phyloP scores from a whole-genome alignment of 1,140 invertebrate genomes.

The Anagrus nilaparvatae region DNA sequence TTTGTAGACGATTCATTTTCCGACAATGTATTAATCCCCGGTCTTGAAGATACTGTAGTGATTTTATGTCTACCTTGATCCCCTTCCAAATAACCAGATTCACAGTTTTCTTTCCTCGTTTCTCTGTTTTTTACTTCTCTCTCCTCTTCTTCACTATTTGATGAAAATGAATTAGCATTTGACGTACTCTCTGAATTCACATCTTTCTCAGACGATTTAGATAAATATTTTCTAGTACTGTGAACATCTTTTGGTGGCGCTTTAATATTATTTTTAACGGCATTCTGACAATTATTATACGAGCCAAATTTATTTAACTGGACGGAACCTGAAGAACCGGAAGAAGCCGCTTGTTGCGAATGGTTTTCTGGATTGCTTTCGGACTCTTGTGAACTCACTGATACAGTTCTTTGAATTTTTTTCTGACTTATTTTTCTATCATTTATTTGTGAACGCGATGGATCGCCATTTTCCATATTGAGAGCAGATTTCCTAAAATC shows the following conservation, averaged over 20 bases:
- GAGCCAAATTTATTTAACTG: slow-evolving; percentile 20
- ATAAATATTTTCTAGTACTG: too few relatives aligned
- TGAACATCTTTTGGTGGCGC: too few relatives aligned
- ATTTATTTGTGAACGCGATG: slow-evolving; percentile 26
- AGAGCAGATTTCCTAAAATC: slow-evolving; percentile 66
- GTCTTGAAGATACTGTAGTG: slow-evolving; percentile 37
- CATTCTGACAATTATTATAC: too few relatives aligned
- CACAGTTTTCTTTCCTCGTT: too few relatives aligned
- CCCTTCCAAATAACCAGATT: too few relatives aligned
- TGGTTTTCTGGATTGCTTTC: slow-evolving; percentile 24
- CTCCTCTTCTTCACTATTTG: slow-evolving; percentile 30
- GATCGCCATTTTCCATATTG: slow-evolving; percentile 52
- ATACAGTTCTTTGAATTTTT: slow-evolving; percentile 29
- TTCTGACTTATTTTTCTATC: slow-evolving; percentile 23
- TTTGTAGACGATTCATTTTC: slow-evolving; percentile 47
- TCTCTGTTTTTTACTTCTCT: slow-evolving; percentile 11
- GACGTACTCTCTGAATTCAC: slow-evolving; percentile 15
- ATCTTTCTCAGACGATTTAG: slow-evolving; percentile 19
- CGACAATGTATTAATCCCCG: slow-evolving; percentile 43
- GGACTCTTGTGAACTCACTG: slow-evolving; percentile 31
- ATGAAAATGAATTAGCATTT: too few relatives aligned
- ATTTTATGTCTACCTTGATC: slow-evolving; percentile 25
- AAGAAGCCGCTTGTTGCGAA: slow-evolving; percentile 13
- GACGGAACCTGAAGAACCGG: slow-evolving; percentile 12
- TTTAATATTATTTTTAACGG: too few relatives aligned